Evolutionary conservation across 2,113 vertebrate genomes (phyloP).

Genomic region (human (Homo sapiens)): DNA sequence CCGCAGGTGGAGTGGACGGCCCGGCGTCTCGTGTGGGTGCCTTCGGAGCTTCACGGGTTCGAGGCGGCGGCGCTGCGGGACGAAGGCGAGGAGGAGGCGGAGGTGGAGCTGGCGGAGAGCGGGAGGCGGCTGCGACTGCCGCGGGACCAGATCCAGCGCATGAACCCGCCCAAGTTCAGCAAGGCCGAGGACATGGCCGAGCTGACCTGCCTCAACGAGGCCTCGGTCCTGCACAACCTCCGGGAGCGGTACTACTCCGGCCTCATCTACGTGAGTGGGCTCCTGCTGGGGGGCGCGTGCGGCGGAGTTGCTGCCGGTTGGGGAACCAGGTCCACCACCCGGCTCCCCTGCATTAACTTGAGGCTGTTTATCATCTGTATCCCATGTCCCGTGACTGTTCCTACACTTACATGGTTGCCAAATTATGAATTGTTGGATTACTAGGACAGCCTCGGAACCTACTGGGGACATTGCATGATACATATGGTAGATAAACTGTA

Average conservation of each 20-base stretch:
- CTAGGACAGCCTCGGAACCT: not conserved
- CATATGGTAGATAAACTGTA: not conserved
- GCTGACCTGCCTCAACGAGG: constrained; percentile 85
- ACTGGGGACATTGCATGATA: fast-evolving
- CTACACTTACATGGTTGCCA: not conserved
- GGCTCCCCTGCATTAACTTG: fast-evolving
- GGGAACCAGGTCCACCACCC: not conserved
- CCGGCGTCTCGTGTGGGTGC: constrained; percentile 83
- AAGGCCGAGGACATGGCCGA: constrained; percentile 86
- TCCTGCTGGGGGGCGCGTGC: fast-evolving
- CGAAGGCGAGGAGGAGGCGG: constrained; percentile 79
- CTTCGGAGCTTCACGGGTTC: constrained; percentile 83
- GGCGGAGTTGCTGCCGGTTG: fast-evolving
- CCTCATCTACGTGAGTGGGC: constrained; percentile 84
- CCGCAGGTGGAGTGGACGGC: constrained; percentile 84
- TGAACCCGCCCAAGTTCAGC: constrained; percentile 86
- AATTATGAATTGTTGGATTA: not conserved
- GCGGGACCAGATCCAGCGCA: constrained; percentile 82
- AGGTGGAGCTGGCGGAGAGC: constrained; percentile 81
- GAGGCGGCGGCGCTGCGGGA: constrained; percentile 81
- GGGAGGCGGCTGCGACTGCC: constrained; percentile 72
- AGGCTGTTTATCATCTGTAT: not conserved
- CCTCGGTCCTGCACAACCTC: constrained; percentile 84
- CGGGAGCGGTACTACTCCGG: constrained; percentile 84
- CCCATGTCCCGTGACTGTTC: fast-evolving